Evolutionary conservation across 2,113 vertebrate species (phyloP).

Genomic region (Zapornia atra): DNA sequence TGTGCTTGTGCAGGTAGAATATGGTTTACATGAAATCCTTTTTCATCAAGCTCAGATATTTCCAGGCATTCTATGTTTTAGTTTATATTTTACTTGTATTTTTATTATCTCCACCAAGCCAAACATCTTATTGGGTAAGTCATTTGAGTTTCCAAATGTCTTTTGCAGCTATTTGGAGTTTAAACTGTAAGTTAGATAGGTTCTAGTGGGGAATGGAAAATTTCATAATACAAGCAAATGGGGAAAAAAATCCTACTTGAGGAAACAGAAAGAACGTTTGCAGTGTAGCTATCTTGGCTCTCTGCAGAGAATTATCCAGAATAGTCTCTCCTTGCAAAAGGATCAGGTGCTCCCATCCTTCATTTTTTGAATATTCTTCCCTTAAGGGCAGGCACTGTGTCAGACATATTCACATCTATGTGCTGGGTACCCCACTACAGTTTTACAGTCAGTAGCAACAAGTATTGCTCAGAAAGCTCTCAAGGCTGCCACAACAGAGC

Average conservation of each 20-base stretch:
- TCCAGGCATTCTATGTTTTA: not conserved
- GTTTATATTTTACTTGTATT: slow-evolving; percentile 15
- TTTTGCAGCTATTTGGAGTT: slow-evolving; percentile 12
- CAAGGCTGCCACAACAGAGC: not conserved
- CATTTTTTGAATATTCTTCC: not conserved
- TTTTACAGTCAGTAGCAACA: slow-evolving; percentile 22
- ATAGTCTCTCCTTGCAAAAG: not conserved
- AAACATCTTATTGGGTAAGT: not conserved
- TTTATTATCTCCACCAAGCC: not conserved
- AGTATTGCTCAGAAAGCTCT: slow-evolving; percentile 18
- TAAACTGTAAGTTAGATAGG: not conserved
- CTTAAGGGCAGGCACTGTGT: not conserved
- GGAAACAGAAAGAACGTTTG: not conserved
- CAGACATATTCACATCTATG: not conserved
- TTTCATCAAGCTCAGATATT: not conserved
- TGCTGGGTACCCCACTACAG: not conserved
- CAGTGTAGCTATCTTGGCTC: not conserved
- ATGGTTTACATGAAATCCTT: not conserved
- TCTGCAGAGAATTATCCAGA: not conserved
- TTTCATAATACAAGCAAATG: not conserved
- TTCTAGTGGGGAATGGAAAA: not conserved
- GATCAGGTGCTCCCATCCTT: not conserved
- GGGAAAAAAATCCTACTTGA: not conserved
- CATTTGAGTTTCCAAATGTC: not conserved
- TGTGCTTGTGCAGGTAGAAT: not conserved